Percentiles rank a stretch among this genome's conserved stretches.
These are phyloP conservation scores for Boleophthalmus pectinirostris DNA, from an alignment of 2,113 vertebrate genomes.

Conservation along the genomic window DNA sequence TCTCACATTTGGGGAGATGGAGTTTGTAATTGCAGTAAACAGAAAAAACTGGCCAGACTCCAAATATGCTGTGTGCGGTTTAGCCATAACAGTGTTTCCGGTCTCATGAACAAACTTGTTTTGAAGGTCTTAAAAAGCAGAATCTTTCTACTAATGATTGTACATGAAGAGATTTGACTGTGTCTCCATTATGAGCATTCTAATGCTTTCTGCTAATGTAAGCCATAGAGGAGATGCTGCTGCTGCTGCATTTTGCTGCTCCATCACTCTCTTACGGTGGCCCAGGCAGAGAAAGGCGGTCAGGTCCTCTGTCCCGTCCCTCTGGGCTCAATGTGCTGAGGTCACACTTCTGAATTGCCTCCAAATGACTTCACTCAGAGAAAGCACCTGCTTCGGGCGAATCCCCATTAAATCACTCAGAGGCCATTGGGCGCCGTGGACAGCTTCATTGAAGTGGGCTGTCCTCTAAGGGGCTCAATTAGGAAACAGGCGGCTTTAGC, in stretches of 20 bases:
- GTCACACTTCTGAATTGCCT: slow-evolving; percentile 77
- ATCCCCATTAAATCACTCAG: slow-evolving; percentile 73
- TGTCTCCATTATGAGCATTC: slow-evolving; percentile 59
- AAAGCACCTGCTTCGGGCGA: slow-evolving; percentile 75
- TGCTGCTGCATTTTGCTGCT: slow-evolving; percentile 58
- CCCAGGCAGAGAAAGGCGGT: slow-evolving; percentile 61
- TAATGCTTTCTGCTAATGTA: slow-evolving; percentile 63
- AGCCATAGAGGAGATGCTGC: slow-evolving; percentile 60
- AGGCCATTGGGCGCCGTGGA: slow-evolving; percentile 59
- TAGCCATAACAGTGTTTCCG: slow-evolving; percentile 27
- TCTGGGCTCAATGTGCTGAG: slow-evolving; percentile 72
- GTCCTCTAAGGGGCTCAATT: slow-evolving; percentile 63
- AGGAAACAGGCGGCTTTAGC: slow-evolving; percentile 49
- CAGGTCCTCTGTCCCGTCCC: slow-evolving; percentile 67
- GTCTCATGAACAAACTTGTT: slow-evolving; percentile 55
- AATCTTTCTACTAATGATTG: slow-evolving; percentile 21
- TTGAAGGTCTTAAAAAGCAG: slow-evolving; percentile 8
- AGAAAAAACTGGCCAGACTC: slow-evolving; percentile 61
- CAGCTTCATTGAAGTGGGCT: slow-evolving; percentile 62
- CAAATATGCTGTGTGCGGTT: slow-evolving; percentile 45
- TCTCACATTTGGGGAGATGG: slow-evolving; percentile 64
- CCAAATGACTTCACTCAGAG: slow-evolving; percentile 75
- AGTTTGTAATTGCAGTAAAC: slow-evolving; percentile 76
- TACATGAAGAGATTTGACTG: slow-evolving; percentile 48
- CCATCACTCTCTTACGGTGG: slow-evolving; percentile 60